These are phyloP conservation scores for Heteractis magnifica DNA, from an alignment of 92 coral and sea anemone genomes.

Conservation along the genomic window DNA sequence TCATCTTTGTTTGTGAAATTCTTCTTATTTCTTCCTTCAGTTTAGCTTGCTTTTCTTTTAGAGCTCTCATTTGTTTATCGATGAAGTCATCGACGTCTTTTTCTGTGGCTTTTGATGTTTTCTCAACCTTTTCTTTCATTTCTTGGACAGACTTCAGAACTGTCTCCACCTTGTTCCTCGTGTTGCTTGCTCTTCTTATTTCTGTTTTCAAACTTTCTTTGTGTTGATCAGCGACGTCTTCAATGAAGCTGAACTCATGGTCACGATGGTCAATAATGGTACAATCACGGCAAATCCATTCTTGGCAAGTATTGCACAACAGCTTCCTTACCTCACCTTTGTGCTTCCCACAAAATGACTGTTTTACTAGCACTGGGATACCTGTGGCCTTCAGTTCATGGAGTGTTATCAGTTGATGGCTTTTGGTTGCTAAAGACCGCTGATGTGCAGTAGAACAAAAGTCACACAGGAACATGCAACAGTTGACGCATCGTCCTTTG, in stretches of 20 bases:
- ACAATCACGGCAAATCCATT: no score
- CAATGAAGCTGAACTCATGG: constrained; percentile 29
- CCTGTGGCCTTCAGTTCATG: constrained; percentile 47
- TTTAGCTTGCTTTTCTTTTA: not conserved
- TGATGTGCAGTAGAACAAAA: constrained; percentile 54
- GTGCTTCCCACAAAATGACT: constrained; percentile 18
- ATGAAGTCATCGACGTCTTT: constrained; percentile 2
- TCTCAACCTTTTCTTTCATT: no score
- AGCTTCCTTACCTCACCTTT: constrained; percentile 36
- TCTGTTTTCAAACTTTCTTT: not conserved
- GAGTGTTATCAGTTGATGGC: constrained; percentile 44
- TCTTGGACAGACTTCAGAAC: not conserved
- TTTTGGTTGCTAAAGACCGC: constrained; percentile 27
- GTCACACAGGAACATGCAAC: constrained; percentile 54
- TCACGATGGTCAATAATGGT: no score
- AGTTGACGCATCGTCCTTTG: constrained; percentile 41
- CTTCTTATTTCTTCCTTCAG: constrained; percentile 2
- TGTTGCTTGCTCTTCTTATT: not conserved
- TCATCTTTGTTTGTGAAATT: not conserved
- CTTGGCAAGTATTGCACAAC: not conserved
- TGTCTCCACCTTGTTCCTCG: not conserved
- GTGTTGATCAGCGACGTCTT: no score
- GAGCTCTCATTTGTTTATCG: not conserved
- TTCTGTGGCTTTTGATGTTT: not conserved
- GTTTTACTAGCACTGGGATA: constrained; percentile 36